A percentile compares a stretch with the other conserved stretches of the same genome.
Evolutionary conservation across 2,888 invertebrate species (phyloP).

Genomic region (Chrysolina oricalcia): DNA sequence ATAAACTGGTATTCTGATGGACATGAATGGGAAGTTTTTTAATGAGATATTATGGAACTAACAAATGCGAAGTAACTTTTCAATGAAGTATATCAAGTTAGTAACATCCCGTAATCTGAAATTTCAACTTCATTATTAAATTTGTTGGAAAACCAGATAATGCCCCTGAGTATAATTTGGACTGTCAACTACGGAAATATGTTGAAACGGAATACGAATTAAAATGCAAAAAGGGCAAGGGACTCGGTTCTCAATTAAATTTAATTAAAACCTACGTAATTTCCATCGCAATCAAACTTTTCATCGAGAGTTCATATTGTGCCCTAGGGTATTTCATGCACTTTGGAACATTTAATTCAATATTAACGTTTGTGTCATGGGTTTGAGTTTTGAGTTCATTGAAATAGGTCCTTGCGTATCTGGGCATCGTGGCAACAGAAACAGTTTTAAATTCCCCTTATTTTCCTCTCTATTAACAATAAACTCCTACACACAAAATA

Average conservation of each 20-base stretch:
- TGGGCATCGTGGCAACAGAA: too few species aligned
- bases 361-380: not conserved
- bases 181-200: conserved; percentile 16
- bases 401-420: too few species aligned
- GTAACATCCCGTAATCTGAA: not conserved
- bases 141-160: conserved; percentile 6
- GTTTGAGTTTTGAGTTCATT: not conserved
- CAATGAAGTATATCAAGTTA: not conserved
- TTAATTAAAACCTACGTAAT: conserved; percentile 54
- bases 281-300: conserved; percentile 50
- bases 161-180: not conserved
- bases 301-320: conserved; percentile 46
- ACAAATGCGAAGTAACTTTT: not conserved
- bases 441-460: too few species aligned
- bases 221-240: conserved; percentile 26
- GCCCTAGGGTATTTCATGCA: conserved; percentile 51
- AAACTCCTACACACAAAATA: too few species aligned
- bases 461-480: too few species aligned
- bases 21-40: too few species aligned
- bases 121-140: conserved; percentile 14
- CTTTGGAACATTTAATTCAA: conserved; percentile 28
- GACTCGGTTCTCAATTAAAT: conserved; percentile 42
- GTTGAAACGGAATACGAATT: conserved; percentile 23
- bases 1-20: too few species aligned
- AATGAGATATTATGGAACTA: not conserved